A percentile compares a stretch with the other conserved stretches of the same genome.
These are phyloP conservation scores for Trissolcus basalis DNA, from an alignment of 1,140 invertebrate genomes.

Conservation along the genomic window DNA sequence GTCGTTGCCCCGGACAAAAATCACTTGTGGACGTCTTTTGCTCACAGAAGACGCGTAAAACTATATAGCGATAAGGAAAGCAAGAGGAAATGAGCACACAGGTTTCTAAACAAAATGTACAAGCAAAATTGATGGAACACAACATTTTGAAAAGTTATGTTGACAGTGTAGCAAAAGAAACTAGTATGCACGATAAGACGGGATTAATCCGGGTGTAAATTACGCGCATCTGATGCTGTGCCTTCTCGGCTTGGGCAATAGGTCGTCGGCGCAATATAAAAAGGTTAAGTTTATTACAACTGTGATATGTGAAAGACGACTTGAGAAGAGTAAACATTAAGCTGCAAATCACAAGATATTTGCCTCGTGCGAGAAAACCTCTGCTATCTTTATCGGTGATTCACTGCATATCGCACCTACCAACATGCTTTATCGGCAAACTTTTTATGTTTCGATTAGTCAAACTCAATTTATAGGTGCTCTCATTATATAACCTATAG, in stretches of 20 bases:
- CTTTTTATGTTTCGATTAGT: slow-evolving; percentile 21
- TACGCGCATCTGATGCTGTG: slow-evolving; percentile 35
- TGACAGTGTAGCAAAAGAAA: slow-evolving; percentile 27
- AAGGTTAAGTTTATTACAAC: slow-evolving; percentile 41
- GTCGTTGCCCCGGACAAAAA: slow-evolving; percentile 50
- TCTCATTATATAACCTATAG: not conserved
- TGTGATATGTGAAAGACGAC: slow-evolving; percentile 24
- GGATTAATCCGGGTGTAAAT: not conserved
- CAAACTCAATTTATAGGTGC: slow-evolving; percentile 4
- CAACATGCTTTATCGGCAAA: slow-evolving; percentile 11
- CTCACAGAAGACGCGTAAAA: too few species aligned
- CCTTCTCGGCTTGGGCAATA: slow-evolving; percentile 46
- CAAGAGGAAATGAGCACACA: too few species aligned
- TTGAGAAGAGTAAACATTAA: slow-evolving; percentile 33
- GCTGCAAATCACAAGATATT: slow-evolving; percentile 17
- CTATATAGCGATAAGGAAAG: too few species aligned
- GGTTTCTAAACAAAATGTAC: not conserved
- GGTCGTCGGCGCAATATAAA: slow-evolving; percentile 41
- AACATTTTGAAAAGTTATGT: slow-evolving; percentile 1
- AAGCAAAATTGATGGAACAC: not conserved
- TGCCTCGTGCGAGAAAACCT: slow-evolving; percentile 24
- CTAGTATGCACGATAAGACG: slow-evolving; percentile 19
- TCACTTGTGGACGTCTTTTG: not conserved
- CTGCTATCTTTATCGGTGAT: slow-evolving; percentile 37
- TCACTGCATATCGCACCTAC: slow-evolving; percentile 27